A percentile compares a stretch with the other conserved stretches of the same genome.
phyloP scores from a whole-genome alignment of 2,113 vertebrate species.

The Antechinus stuartii region DNA sequence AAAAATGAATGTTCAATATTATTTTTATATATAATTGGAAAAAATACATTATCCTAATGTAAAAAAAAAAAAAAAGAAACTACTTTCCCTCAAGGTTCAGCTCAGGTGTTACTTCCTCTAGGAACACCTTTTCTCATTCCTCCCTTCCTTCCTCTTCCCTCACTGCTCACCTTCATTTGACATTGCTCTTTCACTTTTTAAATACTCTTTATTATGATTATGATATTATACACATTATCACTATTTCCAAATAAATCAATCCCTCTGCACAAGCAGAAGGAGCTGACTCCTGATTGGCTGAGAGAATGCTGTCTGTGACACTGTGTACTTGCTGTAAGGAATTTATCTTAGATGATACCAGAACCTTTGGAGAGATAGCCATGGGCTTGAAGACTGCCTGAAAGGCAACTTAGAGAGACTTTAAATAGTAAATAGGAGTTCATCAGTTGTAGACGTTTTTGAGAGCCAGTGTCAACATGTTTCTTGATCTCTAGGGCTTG shows the following conservation, averaged over 20 bases:
- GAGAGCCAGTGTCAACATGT: background rate
- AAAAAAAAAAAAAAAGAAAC: background rate
- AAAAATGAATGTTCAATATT: background rate
- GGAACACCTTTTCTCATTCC: background rate
- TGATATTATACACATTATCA: background rate
- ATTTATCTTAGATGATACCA: background rate
- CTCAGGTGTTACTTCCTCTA: background rate
- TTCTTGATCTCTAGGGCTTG: background rate
- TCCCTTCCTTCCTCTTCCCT: background rate
- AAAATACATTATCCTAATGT: background rate
- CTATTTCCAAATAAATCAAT: background rate
- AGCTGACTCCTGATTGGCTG: background rate
- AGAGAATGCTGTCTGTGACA: background rate
- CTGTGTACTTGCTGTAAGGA: background rate
- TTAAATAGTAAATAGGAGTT: background rate
- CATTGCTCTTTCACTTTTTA: background rate
- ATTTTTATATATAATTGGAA: background rate
- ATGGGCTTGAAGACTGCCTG: background rate
- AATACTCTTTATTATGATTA: background rate
- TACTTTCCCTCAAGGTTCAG: background rate
- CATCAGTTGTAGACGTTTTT: background rate
- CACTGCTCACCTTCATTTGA: background rate
- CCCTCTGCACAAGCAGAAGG: background rate
- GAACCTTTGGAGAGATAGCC: background rate
- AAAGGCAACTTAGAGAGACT: background rate